Evolutionary conservation across 2,113 vertebrate genomes (phyloP).

Genomic region (Lepus americanus): DNA sequence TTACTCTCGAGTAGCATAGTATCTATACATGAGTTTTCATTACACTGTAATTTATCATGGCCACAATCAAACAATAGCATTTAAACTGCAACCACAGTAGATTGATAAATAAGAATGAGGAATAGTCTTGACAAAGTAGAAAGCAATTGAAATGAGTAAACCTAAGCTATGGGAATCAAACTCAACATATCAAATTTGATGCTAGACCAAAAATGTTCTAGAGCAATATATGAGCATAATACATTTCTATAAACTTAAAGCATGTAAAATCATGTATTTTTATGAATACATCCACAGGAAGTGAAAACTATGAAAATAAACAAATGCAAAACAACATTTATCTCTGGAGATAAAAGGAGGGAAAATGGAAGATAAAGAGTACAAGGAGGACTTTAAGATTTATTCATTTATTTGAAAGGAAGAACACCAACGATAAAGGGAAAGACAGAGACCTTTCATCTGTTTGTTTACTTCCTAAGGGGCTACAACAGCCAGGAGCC

Average conservation of each 20-base stretch:
- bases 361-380: not conserved
- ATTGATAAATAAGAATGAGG: slow-evolving; percentile 6
- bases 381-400: not conserved
- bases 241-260: slow-evolving; percentile 27
- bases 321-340: slow-evolving; percentile 28
- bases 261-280: not conserved
- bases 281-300: not conserved
- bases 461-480: too few relatives aligned
- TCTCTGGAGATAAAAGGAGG: not conserved
- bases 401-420: too few relatives aligned
- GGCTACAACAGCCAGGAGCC: too few relatives aligned
- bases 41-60: not conserved
- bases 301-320: slow-evolving; percentile 4
- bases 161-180: not conserved
- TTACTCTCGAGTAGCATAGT: not conserved
- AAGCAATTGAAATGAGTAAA: slow-evolving; percentile 25
- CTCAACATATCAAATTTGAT: not conserved
- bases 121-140: not conserved
- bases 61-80: not conserved
- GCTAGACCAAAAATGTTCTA: not conserved
- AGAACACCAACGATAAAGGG: too few relatives aligned
- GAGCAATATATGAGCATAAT: not conserved
- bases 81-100: not conserved
- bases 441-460: too few relatives aligned
- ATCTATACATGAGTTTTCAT: not conserved